phyloP scores from a whole-genome alignment of 2,797 vertebrate genomes.

The Morus bassanus region DNA sequence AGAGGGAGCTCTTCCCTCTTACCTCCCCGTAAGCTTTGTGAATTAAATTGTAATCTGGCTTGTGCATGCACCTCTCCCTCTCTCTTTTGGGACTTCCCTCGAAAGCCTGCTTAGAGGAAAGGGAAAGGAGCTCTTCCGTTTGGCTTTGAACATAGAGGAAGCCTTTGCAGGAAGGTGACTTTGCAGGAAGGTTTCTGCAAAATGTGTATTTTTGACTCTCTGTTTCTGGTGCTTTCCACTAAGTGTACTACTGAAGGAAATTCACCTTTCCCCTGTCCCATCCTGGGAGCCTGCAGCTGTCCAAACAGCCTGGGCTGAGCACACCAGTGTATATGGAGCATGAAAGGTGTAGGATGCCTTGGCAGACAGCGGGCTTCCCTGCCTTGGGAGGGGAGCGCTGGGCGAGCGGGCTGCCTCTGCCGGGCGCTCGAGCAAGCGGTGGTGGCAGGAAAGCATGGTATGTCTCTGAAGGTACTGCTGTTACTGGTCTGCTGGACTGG shows the following conservation, averaged over 20 bases:
- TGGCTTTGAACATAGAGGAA: background rate
- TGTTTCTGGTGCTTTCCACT: background rate
- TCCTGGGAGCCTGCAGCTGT: background rate
- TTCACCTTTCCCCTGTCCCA: background rate
- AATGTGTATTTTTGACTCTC: background rate
- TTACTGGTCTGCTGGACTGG: background rate
- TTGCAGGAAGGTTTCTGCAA: background rate
- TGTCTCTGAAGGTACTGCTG: background rate
- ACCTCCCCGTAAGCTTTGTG: background rate
- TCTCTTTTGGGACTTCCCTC: background rate
- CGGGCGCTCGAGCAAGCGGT: background rate
- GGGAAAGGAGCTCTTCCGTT: background rate
- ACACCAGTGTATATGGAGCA: background rate
- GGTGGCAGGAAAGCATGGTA: accelerated
- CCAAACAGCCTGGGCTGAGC: background rate
- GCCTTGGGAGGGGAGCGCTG: background rate
- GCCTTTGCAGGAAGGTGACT: background rate
- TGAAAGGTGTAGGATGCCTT: background rate
- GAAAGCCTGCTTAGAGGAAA: background rate
- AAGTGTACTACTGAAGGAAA: background rate
- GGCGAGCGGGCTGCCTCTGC: background rate
- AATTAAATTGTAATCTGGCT: background rate
- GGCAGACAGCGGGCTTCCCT: background rate
- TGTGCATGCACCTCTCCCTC: accelerated
- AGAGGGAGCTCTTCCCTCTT: background rate